Conservation (phyloP, 2,113 vertebrate species). For the Rutilus rutilus region DNA sequence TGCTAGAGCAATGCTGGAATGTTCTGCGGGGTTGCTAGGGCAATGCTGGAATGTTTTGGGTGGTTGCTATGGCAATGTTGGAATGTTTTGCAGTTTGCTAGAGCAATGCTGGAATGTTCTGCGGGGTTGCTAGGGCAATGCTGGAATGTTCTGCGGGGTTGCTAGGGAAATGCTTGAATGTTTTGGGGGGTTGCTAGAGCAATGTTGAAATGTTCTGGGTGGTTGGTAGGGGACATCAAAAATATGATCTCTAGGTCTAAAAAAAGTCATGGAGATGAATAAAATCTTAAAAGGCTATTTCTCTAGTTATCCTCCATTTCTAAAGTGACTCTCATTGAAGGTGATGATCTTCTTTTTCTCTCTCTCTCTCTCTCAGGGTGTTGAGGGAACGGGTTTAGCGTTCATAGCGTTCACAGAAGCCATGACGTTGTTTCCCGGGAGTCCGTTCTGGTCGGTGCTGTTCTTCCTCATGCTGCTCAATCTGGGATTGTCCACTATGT, state of each 20-base stretch:
- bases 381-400: slow-evolving; percentile 77
- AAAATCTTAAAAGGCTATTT: background rate
- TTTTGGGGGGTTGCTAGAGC: background rate
- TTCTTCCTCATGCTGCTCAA: slow-evolving; percentile 85
- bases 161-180: background rate
- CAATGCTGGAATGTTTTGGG: fast-evolving
- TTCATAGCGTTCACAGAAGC: slow-evolving; percentile 83
- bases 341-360: background rate
- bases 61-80: background rate
- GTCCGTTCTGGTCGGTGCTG: slow-evolving; percentile 81
- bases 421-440: slow-evolving; percentile 78
- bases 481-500: slow-evolving; percentile 78
- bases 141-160: background rate
- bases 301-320: background rate
- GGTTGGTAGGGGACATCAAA: background rate
- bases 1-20: no score
- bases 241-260: background rate
- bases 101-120: background rate
- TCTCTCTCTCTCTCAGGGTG: slow-evolving; percentile 68
- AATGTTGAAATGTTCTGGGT: background rate
- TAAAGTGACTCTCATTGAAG: background rate
- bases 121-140: background rate
- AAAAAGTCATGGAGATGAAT: background rate
- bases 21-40: background rate
- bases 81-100: background rate